phyloP scores from a whole-genome alignment of 1,140 invertebrate genomes.

The Colletes latitarsis region DNA sequence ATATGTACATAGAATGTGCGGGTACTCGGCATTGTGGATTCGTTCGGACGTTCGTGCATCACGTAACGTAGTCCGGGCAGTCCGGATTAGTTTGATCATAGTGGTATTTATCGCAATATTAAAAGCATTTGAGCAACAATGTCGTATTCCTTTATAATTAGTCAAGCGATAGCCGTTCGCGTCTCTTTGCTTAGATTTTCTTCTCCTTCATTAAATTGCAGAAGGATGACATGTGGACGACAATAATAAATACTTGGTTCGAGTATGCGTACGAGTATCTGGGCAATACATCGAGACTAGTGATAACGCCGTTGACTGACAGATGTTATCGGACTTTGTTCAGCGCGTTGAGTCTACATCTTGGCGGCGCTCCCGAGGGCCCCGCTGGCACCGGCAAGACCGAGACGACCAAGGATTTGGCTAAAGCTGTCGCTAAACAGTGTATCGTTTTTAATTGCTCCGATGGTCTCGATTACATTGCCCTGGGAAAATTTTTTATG shows the following conservation, averaged over 20 bases:
- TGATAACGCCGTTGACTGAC: slow-evolving; percentile 94
- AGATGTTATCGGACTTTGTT: slow-evolving; percentile 94
- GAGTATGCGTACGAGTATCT: slow-evolving; percentile 97
- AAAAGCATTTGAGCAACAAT: no score
- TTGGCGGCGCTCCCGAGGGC: slow-evolving; percentile 94
- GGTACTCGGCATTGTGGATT: no score
- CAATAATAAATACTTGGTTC: slow-evolving; percentile 95
- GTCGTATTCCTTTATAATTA: no score
- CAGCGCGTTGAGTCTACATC: slow-evolving; percentile 92
- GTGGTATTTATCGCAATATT: no score
- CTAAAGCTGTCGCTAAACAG: slow-evolving; percentile 97
- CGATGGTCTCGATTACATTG: slow-evolving; percentile 94
- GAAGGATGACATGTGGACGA: slow-evolving; percentile 87
- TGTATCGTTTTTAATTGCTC: slow-evolving; percentile 99
- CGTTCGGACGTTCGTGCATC: no score
- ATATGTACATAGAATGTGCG: no score
- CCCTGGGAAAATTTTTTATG: slow-evolving; percentile 98
- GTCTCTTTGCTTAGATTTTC: no score
- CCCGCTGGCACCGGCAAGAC: slow-evolving; percentile 98
- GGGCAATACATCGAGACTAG: slow-evolving; percentile 92
- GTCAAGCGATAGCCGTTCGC: no score
- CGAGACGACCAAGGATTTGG: slow-evolving; percentile 97
- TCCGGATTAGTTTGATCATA: no score
- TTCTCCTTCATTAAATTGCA: slow-evolving; percentile 60
- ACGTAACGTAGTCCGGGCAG: no score